phyloP scores from a whole-genome alignment of 2,888 invertebrate species.

The Plusia festucae region DNA sequence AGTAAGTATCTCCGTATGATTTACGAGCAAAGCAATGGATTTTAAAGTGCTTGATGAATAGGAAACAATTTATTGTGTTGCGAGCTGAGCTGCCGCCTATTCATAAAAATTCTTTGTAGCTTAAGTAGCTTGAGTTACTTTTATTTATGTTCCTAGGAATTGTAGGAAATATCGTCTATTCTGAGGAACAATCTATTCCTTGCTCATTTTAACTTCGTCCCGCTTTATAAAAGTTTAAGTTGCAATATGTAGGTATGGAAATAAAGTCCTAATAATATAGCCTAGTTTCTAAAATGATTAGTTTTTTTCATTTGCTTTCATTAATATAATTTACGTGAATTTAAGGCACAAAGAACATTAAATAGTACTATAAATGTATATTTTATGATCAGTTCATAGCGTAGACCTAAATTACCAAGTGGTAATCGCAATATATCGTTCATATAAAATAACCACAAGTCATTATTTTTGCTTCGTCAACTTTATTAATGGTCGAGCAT shows the following conservation, averaged over 20 bases:
- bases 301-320: no score
- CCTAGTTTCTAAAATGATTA: neutral
- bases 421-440: neutral
- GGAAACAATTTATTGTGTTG: neutral
- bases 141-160: neutral
- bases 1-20: neutral
- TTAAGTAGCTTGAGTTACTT: neutral
- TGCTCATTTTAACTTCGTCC: neutral
- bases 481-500: neutral
- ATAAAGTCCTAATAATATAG: neutral
- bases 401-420: neutral
- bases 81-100: neutral
- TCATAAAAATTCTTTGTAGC: neutral
- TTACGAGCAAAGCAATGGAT: neutral
- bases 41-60: neutral
- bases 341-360: neutral
- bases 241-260: neutral
- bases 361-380: neutral
- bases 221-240: neutral
- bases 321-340: no score
- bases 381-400: neutral
- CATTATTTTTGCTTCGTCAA: slow-evolving; percentile 4
- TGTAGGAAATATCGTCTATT: neutral
- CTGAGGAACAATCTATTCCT: neutral
- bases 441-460: slow-evolving; percentile 2